Conservation (phyloP, 2,888 invertebrate genomes). For the Diarsia dahlii region DNA sequence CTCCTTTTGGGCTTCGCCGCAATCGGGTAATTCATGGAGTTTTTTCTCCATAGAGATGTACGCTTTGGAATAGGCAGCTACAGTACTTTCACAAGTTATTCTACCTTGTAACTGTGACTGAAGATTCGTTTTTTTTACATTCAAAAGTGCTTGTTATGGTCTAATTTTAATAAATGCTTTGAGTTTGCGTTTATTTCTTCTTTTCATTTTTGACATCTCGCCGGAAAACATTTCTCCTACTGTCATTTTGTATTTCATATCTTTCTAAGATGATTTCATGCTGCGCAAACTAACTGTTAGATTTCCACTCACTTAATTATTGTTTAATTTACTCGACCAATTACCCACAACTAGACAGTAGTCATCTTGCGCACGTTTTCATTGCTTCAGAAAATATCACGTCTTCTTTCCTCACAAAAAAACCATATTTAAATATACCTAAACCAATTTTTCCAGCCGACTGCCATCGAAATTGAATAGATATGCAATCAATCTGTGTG, state of each 20-base stretch:
- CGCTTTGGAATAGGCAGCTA: too few species aligned
- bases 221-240: background rate
- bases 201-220: background rate
- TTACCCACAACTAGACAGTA: constrained; percentile 22
- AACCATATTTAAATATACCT: constrained; percentile 43
- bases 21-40: too few species aligned
- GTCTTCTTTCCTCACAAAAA: constrained; percentile 1
- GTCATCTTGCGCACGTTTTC: constrained; percentile 20
- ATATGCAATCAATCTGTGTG: constrained; percentile 61
- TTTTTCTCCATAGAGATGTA: too few species aligned
- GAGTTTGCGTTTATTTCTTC: background rate
- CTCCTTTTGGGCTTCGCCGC: too few species aligned
- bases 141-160: too few species aligned
- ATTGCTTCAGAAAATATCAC: constrained; percentile 18
- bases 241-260: background rate
- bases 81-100: too few species aligned
- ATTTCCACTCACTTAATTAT: background rate
- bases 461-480: constrained; percentile 54
- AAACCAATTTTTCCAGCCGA: constrained; percentile 56
- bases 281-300: background rate
- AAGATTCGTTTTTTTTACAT: too few species aligned
- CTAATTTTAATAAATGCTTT: too few species aligned
- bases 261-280: background rate
- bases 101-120: too few species aligned
- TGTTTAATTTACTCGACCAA: background rate